Evolutionary conservation across 2,113 vertebrate genomes (phyloP).

Genomic region (Rhinichthys klamathensis): DNA sequence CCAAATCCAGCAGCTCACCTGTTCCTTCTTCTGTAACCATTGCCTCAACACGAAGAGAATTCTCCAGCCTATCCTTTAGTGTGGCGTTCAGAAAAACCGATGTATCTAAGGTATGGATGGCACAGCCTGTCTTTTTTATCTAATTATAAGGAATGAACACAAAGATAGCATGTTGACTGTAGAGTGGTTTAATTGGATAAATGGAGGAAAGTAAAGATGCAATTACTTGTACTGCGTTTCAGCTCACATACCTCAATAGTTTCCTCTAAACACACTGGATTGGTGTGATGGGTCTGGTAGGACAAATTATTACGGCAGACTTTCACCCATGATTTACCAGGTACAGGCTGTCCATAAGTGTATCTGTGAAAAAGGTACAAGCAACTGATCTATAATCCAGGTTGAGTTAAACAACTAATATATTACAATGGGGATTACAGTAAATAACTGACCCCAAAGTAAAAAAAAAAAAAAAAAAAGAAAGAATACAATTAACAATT

Average conservation of each 20-base stretch:
- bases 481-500: not conserved
- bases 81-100: slow-evolving; percentile 57
- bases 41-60: not conserved
- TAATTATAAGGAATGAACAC: not conserved
- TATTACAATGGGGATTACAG: not conserved
- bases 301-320: slow-evolving; percentile 49
- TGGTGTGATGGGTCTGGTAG: accelerated
- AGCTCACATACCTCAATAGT: not conserved
- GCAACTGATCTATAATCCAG: no score
- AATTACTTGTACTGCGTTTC: not conserved
- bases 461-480: not conserved
- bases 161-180: not conserved
- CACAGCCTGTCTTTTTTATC: not conserved
- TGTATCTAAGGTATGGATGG: not conserved
- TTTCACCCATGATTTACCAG: slow-evolving; percentile 53
- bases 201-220: not conserved
- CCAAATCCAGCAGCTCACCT: slow-evolving; percentile 51
- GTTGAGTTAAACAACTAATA: no score
- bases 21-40: slow-evolving; percentile 69
- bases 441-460: not conserved
- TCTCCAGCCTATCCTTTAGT: not conserved
- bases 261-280: not conserved
- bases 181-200: not conserved
- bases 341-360: slow-evolving; percentile 73
- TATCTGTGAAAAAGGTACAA: slow-evolving; percentile 62